These are phyloP conservation scores for Drymonia ruficornis DNA, from an alignment of 2,888 invertebrate genomes.

Conservation along the genomic window DNA sequence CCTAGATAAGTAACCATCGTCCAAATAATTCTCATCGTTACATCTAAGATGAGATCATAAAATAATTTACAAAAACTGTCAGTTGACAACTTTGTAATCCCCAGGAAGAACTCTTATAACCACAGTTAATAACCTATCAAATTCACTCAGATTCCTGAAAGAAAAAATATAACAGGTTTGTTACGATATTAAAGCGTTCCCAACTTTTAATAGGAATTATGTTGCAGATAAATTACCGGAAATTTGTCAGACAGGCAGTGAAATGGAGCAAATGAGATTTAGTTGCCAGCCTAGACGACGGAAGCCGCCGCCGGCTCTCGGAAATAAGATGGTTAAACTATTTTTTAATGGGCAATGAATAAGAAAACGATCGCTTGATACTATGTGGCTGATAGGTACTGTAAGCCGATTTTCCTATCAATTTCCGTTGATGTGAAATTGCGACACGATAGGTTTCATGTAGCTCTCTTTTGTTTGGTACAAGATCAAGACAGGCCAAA, in stretches of 20 bases:
- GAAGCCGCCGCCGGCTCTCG: conserved; percentile 15
- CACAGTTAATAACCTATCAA: too few species aligned
- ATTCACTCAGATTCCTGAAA: too few species aligned
- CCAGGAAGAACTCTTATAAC: too few species aligned
- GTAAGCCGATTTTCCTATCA: conserved; percentile 31
- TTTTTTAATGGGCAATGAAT: conserved; percentile 41
- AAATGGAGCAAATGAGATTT: conserved; percentile 40
- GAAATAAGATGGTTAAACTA: conserved; percentile 33
- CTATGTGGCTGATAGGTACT: conserved; percentile 13
- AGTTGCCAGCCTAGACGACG: conserved; percentile 20
- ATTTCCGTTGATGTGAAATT: conserved; percentile 17
- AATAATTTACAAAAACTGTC: too few species aligned
- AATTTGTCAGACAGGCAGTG: conserved; percentile 33
- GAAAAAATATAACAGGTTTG: too few species aligned
- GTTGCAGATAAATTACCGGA: conserved; percentile 34
- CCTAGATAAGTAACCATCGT: too few species aligned
- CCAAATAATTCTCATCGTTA: too few species aligned
- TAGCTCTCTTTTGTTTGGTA: too few species aligned
- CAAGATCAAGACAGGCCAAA: too few species aligned
- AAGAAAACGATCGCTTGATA: conserved; percentile 25
- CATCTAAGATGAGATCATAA: too few species aligned
- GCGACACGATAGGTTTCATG: conserved; percentile 18
- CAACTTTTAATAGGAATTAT: conserved; percentile 26
- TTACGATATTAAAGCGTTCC: background rate
- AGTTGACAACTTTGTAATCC: too few species aligned